Evolutionary conservation across 2,113 vertebrate genomes (phyloP), one percentile per base, ranked within the genome.

Genomic region (Psammodynastes pulverulentus): DNA sequence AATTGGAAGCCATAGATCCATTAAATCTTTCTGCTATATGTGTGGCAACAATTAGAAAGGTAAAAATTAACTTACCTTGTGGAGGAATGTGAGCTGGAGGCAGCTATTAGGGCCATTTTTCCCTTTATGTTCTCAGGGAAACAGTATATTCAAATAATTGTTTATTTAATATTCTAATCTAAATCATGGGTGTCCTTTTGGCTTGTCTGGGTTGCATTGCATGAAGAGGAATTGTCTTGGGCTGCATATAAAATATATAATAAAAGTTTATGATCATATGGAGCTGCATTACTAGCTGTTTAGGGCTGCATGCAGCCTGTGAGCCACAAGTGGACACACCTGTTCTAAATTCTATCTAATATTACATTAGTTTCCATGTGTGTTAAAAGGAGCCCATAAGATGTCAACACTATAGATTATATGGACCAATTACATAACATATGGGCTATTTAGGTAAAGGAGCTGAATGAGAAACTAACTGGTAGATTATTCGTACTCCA

Each of bases 21-120:
- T 98, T 99, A 97, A 99, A 99, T 97, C 98, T 99, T 96, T 99
- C 99, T 54, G 98, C 99, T 96, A 99, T 99, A 98, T 99, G 99
- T 98, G 99, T 99, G 87, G 99, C 98, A 94, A 99, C 99, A 94
- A 99, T 99, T 97, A 98, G 99, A 97, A 99, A 99, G 98, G 99
- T 99, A 96, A 98, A 97, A 91, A 67, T 29, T 89, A 91, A 45
- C 34, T 0, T 72, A 23, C 3, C 0, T 39, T 53, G 48, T 56
- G 43, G 67, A n/a, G 52, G 13, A 84, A 56, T 26, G 46, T 49
- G 84, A 29, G 26, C 26, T 13, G 39, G 43, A 9, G 45, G 34
- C 9, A 72, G 48, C 24, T 34, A 4, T 24, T 7, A 29, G 26
- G 34, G 19, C 29, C 24, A 29, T 72, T 84, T 9, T 13, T 0